Conservation (phyloP, 2,113 vertebrate species). For the Archocentrus centrarchus region DNA sequence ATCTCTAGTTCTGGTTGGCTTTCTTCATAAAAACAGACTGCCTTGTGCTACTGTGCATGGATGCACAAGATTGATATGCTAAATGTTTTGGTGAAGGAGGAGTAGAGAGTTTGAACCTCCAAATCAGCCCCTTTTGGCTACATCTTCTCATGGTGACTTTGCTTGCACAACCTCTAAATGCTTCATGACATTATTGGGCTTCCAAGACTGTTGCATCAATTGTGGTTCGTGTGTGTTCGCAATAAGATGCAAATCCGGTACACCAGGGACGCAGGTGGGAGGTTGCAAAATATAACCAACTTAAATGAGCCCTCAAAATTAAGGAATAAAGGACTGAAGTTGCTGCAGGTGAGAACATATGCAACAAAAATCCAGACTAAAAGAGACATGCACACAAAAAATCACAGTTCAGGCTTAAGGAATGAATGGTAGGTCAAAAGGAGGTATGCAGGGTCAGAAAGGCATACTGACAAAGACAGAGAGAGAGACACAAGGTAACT, state of each 20-base stretch:
- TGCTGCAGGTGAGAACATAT: background rate
- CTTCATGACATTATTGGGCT: background rate
- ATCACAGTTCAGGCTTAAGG: no score
- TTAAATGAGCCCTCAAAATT: background rate
- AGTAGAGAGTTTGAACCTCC: background rate
- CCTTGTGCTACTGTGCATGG: background rate
- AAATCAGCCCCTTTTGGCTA: background rate
- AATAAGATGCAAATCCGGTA: background rate
- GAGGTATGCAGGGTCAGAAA: background rate
- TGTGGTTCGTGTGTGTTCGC: background rate
- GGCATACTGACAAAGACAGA: background rate
- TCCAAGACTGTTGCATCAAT: background rate
- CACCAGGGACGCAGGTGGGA: background rate
- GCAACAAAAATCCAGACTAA: background rate
- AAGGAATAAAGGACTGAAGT: background rate
- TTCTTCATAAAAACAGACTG: no score
- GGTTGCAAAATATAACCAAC: conserved; percentile 3
- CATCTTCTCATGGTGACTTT: background rate
- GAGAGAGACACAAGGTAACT: background rate
- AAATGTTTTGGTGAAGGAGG: background rate
- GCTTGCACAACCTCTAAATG: background rate
- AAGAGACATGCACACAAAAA: background rate
- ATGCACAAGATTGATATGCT: background rate
- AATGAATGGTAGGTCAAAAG: background rate
- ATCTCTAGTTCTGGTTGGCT: no score